Base-by-base conservation (phyloP, 2,113 vertebrate species). In the Chunga burmeisteri region DNA sequence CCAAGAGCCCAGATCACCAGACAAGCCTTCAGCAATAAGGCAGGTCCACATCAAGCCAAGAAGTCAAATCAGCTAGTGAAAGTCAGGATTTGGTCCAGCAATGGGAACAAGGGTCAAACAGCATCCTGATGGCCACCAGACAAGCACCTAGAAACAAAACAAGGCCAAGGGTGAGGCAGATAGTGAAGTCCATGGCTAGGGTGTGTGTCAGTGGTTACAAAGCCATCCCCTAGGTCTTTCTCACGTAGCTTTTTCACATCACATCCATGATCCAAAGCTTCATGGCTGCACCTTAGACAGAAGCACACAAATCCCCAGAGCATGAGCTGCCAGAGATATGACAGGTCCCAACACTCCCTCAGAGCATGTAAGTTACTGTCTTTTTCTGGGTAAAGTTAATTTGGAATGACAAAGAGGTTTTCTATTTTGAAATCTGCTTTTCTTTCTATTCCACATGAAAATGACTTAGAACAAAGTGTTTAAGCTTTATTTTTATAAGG, bases 211-310 rank as follows among this genome's bases (percentile, higher is more conserved):
- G 34, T 11, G 10, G 1, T 72, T 52, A 11, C 25, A 11, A 46
- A 52, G 34, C 5, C 23, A 40, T 52, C 6, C 3, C 7, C 5
- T 50, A 52, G 9, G 9, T 47, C 29, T 66, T 78, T 52, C 22
- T 46, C 50, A 52, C 9, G 14, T 3, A 40, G 12, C 10, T 62
- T n/a, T 63, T 68, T 50, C 21, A 27, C 4, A 15, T 18, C 10
- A 25, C 22, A 38, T 38, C 38, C 38, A 38, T 38, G 7, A 56
- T n/a, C 6, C 44, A 58, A 71, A 20, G 3, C 63, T 68, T 81
- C 30, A 68, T 3, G 1, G 7, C 8, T 68, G 8, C 0, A 0
- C 11, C 13, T 63, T 50, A 50, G 49, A 25, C 10, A 71, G 23
- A 46, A 5, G 7, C 16, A 71, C 8, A 1, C 34, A 46, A 44